Conservation (phyloP, 2,888 invertebrate genomes). For the Chloroclystis v-ata region DNA sequence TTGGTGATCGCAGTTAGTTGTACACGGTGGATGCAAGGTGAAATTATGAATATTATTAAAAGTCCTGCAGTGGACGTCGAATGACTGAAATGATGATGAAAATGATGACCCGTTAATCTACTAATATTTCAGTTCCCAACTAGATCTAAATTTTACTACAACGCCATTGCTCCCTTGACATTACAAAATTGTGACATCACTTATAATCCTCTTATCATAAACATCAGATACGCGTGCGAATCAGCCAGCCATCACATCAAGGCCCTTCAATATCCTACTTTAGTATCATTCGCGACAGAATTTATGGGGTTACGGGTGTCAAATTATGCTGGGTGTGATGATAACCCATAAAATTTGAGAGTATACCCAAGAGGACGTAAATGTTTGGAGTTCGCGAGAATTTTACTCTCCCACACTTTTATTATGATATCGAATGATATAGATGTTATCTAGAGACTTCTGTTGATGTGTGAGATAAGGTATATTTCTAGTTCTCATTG, state of each 20-base stretch:
- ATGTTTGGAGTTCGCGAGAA: constrained; percentile 54
- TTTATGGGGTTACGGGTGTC: constrained; percentile 27
- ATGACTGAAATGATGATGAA: no score
- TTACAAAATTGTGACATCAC: constrained; percentile 43
- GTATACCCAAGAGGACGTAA: constrained; percentile 52
- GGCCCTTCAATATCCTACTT: constrained; percentile 15
- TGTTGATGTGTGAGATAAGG: no score
- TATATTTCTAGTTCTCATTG: no score
- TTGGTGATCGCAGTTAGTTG: no score
- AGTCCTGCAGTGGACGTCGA: no score
- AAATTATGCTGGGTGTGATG: constrained; percentile 29
- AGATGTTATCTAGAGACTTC: no score
- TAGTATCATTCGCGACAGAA: not conserved
- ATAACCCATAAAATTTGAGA: constrained; percentile 36
- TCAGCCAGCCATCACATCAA: constrained; percentile 27
- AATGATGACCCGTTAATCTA: no score
- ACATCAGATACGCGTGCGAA: constrained; percentile 66
- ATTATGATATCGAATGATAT: not conserved
- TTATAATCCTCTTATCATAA: constrained; percentile 42
- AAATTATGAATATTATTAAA: no score
- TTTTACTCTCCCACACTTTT: constrained; percentile 48
- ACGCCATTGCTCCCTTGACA: constrained; percentile 38
- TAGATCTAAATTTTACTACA: not conserved
- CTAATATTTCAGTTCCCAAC: no score
- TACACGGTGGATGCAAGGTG: no score